Base-by-base conservation (phyloP, 2,888 invertebrate genomes). In the Oxytorus armatus region DNA sequence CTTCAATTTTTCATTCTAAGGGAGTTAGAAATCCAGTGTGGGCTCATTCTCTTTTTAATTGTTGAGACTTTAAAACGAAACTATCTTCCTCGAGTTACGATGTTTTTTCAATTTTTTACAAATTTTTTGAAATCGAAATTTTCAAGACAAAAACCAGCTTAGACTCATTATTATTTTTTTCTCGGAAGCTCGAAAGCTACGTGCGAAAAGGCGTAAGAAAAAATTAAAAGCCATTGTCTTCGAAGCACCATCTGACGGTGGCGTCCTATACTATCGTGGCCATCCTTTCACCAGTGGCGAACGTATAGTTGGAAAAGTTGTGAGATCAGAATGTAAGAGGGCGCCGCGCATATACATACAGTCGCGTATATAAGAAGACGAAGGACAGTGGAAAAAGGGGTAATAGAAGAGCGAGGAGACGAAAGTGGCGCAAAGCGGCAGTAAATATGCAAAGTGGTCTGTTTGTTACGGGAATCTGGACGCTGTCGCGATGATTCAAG, bases 371-470 rank as follows among this genome's bases (percentile, higher is more conserved):
- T 21, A 11, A n/a, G 39, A 18, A 29, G 68, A 16, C 44, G 55
- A 49, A 63, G 61, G 29, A 18, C n/a, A 33, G n/a, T 36, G 18
- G 36, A 61, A 36, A 51, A 14, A n/a, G 29, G 14, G 23, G 49
- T 68, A 53, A 63, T 23, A 49, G 68, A 51, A 53, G 65, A 47
- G 68, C 18, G 36, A 33, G 68, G 44, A 29, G 25, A 55, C 49
- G 33, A 57, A 68, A 65, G 63, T 66, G 74, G 61, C 77, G 68
- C 74, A 70, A 53, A 59, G 25, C 72, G 39, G 53, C 53, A 76
- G 76, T 80, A 80, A 80, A 80, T 80, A 80, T 80, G 79, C 66
- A 80, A 80, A 80, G 79, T 76, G 79, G 76, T 73, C 79, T 77
- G 76, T 80, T 80, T 80, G 76, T 76, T 76, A 76, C 76, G 72